Base-by-base conservation (phyloP, 1,140 invertebrate species). In the Drosophila ananassae region DNA sequence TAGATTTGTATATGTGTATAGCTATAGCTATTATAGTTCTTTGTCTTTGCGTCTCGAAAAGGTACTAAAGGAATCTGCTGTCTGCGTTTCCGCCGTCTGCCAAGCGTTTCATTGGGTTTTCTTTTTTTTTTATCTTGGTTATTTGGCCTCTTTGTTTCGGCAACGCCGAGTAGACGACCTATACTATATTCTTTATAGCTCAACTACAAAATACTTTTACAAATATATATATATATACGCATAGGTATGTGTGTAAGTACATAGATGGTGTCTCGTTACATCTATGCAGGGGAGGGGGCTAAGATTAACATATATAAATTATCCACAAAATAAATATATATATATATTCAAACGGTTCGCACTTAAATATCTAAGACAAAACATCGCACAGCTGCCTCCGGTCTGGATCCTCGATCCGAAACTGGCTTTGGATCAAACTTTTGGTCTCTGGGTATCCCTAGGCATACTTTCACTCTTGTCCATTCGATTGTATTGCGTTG, bases 401-500 rank as follows among this genome's bases (percentile, higher is more conserved):
- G 24, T 30, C 51, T 28, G 9, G 22, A 34, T 37, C n/a, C 9
- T 4, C 2, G 25, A 41, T 30, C 48, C 24, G 7, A 10, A 52
- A 13, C 28, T 52, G 28, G 25, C n/a, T 32, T 52, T 7, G 41
- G 41, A 46, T 46, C 41, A 2, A 13, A 4, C 17, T 7, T 62
- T 64, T 37, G 51, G 44, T 30, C 57, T 54, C 30, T 44, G 0
- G 30, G 59, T 30, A 28, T 28, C 13, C 39, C 50, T 24, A 53
- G 8, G 37, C 48, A 55, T 54, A 58, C 47, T 54, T 66, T 90
- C 72, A 91, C 72, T 91, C 82, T 78, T 90, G 90, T 51, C 90
- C 90, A 91, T 91, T 91, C 55, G 90, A 77, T 76, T 91, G 90
- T 64, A 81, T 73, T 71, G 63, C 52, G 76, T 83, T 83, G 44